Evolutionary conservation across 2,797 vertebrate species (phyloP).

Genomic region (Psittacula derbiana): DNA sequence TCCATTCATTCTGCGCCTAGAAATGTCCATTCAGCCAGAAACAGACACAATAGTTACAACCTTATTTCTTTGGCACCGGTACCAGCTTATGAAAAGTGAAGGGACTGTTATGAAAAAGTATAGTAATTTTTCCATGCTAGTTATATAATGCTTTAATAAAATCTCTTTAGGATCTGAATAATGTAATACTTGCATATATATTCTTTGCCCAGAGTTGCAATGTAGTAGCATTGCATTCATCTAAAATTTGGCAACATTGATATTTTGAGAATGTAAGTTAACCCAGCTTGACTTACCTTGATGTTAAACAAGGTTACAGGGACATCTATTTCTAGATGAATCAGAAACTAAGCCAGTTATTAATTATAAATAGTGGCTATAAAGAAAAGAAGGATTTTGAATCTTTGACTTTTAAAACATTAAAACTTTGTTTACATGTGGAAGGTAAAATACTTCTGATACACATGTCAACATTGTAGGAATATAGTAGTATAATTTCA

Average conservation of each 20-base stretch:
- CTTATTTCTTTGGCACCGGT: constrained; percentile 71
- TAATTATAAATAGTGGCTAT: not conserved
- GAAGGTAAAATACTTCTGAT: not conserved
- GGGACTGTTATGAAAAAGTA: constrained; percentile 47
- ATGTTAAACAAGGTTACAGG: not conserved
- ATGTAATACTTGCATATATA: not conserved
- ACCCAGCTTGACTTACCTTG: not conserved
- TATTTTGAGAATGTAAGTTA: not conserved
- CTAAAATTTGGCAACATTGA: not conserved
- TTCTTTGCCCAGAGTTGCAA: not conserved
- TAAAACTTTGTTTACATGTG: not conserved
- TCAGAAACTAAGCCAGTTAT: not conserved
- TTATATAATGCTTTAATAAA: constrained; percentile 62
- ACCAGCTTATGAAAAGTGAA: constrained; percentile 62
- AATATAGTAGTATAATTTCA: not conserved
- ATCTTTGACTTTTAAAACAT: not conserved
- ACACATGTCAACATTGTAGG: not conserved
- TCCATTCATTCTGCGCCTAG: constrained; percentile 88
- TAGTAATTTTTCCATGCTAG: constrained; percentile 35
- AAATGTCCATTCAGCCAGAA: constrained; percentile 80
- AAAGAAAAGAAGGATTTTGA: not conserved
- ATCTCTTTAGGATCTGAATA: constrained; percentile 12
- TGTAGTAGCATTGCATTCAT: not conserved
- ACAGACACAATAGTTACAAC: constrained; percentile 75
- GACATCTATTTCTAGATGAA: not conserved